Conservation (phyloP, 2,113 vertebrate genomes). For the Saccopteryx leptura region DNA sequence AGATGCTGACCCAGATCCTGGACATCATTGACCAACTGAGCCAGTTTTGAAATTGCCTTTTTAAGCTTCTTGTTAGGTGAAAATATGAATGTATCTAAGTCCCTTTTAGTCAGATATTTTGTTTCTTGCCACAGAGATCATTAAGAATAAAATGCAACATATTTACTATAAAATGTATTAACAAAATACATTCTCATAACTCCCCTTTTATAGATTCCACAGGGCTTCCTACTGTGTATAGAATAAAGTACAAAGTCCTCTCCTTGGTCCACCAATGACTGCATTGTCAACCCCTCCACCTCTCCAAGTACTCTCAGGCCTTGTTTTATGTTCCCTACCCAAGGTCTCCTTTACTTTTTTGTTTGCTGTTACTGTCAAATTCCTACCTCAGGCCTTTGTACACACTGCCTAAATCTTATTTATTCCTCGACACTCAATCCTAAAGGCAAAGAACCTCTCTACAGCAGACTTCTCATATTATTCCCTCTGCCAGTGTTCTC, state of each 20-base stretch:
- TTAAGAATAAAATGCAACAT: background rate
- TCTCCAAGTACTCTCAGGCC: background rate
- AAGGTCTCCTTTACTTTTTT: background rate
- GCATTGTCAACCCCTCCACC: rapidly evolving
- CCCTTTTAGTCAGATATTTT: background rate
- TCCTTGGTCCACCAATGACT: background rate
- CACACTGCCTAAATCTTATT: background rate
- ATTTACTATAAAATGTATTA: background rate
- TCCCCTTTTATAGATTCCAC: background rate
- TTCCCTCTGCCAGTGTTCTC: background rate
- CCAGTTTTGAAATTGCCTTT: background rate
- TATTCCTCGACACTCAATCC: background rate
- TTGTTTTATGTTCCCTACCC: background rate
- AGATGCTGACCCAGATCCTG: background rate
- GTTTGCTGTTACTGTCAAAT: background rate
- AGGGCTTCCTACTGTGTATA: background rate
- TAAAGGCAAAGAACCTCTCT: background rate
- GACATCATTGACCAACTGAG: background rate
- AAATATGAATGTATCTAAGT: background rate
- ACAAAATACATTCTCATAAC: background rate
- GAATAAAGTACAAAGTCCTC: background rate
- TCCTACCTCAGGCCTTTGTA: constrained; percentile 2
- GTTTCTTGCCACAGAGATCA: background rate
- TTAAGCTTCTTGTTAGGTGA: background rate
- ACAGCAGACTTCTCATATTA: background rate